Evolutionary conservation across 2,797 vertebrate genomes (phyloP).

Genomic region (Fistularia tabacaria): DNA sequence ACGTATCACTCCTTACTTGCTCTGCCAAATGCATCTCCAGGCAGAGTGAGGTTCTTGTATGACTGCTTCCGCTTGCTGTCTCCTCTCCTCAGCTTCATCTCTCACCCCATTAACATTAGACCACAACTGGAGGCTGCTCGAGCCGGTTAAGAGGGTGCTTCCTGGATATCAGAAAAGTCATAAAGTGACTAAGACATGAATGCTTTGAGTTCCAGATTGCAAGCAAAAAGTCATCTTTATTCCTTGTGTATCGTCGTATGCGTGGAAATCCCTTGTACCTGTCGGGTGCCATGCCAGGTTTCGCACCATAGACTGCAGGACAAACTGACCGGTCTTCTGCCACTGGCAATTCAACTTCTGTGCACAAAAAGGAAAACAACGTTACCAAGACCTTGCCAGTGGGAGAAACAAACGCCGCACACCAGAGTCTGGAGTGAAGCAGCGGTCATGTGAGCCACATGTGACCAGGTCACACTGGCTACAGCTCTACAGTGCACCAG

Average conservation of each 20-base stretch:
- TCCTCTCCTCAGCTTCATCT: conserved; percentile 64
- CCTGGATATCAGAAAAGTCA: conserved; percentile 62
- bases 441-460: conserved; percentile 30
- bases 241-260: background rate
- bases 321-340: conserved; percentile 93
- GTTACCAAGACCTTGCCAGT: background rate
- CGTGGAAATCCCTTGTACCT: conserved; percentile 69
- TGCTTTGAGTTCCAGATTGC: background rate
- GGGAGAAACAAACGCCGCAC: conserved; percentile 10
- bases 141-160: conserved; percentile 87
- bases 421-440: conserved; percentile 11
- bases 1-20: conserved; percentile 81
- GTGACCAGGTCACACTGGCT: conserved; percentile 25
- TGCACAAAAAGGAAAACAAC: conserved; percentile 9
- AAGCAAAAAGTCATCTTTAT: background rate
- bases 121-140: conserved; percentile 89
- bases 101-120: conserved; percentile 68
- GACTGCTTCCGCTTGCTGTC: conserved; percentile 53
- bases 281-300: conserved; percentile 94
- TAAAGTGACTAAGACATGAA: background rate
- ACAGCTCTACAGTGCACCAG: background rate
- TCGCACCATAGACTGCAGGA: conserved; percentile 81
- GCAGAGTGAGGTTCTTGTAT: conserved; percentile 57
- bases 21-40: conserved; percentile 93
- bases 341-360: conserved; percentile 88